Percentiles rank a stretch among this genome's conserved stretches.
These are phyloP conservation scores for Drymodes brunneopygia DNA, from an alignment of 2,113 vertebrate species.

Conservation along the genomic window DNA sequence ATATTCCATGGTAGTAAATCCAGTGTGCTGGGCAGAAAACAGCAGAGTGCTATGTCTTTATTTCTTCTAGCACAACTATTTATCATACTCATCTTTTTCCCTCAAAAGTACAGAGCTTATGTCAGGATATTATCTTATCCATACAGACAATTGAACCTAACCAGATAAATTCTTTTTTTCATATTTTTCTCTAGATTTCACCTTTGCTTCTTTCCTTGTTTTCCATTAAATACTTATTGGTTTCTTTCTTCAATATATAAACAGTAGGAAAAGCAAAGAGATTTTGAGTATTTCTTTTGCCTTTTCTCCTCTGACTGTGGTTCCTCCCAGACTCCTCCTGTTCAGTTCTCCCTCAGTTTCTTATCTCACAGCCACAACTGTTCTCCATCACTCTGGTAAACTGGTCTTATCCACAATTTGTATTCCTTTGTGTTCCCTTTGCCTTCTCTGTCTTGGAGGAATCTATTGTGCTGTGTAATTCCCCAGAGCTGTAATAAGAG, in stretches of 20 bases:
- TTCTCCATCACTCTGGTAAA: neutral
- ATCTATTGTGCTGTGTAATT: neutral
- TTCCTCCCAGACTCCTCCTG: neutral
- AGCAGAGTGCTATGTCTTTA: neutral
- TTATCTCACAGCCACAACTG: neutral
- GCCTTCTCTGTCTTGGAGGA: neutral
- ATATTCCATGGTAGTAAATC: neutral
- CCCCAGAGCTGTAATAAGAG: neutral
- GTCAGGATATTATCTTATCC: neutral
- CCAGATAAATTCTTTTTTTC: neutral
- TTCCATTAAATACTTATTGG: neutral
- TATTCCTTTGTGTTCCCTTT: neutral
- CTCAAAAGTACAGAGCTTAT: neutral
- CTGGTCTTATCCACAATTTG: neutral
- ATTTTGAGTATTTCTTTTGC: neutral
- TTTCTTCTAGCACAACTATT: neutral
- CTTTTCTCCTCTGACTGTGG: neutral
- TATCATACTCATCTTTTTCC: fast-evolving
- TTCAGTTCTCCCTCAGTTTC: neutral
- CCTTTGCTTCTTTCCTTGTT: neutral
- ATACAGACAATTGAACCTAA: neutral
- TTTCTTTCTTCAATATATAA: neutral
- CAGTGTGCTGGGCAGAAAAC: neutral
- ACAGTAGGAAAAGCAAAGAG: neutral
- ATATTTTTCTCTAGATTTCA: neutral